Conservation (phyloP, 2,797 vertebrate species). For the Ibycter americanus region DNA sequence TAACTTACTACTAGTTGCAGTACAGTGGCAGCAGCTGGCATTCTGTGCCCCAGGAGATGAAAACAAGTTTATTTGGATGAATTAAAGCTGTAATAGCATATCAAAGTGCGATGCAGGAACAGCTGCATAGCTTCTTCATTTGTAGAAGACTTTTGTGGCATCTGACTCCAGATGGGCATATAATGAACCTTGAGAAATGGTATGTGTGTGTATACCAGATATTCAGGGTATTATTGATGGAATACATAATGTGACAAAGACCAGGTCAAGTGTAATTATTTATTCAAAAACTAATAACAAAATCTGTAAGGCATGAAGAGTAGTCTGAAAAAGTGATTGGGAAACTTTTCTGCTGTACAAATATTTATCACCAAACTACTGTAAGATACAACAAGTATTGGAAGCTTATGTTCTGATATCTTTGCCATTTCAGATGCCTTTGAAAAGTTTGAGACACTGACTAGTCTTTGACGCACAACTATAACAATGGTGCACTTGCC, state of each 20-base stretch:
- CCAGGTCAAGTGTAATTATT: neutral
- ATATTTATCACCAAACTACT: neutral
- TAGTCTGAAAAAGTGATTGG: neutral
- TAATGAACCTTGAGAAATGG: neutral
- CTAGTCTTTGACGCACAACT: neutral
- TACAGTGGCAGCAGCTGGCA: neutral
- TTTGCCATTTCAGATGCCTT: neutral
- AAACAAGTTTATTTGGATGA: neutral
- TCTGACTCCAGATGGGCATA: neutral
- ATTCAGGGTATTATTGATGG: accelerated
- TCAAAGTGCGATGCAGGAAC: neutral
- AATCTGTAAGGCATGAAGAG: neutral
- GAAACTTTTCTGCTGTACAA: neutral
- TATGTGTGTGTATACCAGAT: no score
- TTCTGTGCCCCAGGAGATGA: neutral
- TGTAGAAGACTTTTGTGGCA: neutral
- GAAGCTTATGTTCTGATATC: neutral
- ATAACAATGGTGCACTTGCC: neutral
- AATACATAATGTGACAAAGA: neutral
- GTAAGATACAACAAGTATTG: neutral
- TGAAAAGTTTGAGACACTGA: neutral
- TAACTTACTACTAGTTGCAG: neutral
- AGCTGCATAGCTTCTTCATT: neutral
- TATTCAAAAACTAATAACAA: neutral
- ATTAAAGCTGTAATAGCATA: neutral